Percentiles rank a stretch among this genome's conserved stretches.
These are phyloP conservation scores for Antheraea assamensis DNA, from an alignment of 2,888 invertebrate genomes.

Conservation along the genomic window DNA sequence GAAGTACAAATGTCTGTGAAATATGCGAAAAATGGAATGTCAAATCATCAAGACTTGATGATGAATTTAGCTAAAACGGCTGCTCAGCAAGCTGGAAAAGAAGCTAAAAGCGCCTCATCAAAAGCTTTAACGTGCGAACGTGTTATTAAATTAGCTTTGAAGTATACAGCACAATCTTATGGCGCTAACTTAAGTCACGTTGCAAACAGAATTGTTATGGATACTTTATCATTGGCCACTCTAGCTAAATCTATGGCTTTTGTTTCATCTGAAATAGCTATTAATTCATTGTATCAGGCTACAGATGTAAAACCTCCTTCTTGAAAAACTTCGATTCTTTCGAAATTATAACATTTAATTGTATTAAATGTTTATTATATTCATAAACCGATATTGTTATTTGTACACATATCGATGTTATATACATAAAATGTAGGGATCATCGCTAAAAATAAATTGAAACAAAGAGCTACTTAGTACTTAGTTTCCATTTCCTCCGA, in stretches of 20 bases:
- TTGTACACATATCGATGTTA: not conserved
- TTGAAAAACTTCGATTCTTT: conserved; percentile 34
- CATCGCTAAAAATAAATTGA: not conserved
- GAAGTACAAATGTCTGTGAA: conserved; percentile 76
- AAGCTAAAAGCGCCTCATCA: conserved; percentile 72
- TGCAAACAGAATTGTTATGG: conserved; percentile 75
- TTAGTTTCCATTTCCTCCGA: too few species aligned
- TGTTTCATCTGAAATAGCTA: conserved; percentile 75
- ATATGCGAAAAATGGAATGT: conserved; percentile 73
- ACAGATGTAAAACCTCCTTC: conserved; percentile 72
- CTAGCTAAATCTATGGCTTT: conserved; percentile 77
- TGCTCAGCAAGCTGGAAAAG: conserved; percentile 76
- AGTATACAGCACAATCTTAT: conserved; percentile 72
- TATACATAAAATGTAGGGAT: not conserved
- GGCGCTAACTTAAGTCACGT: conserved; percentile 74
- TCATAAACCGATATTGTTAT: not conserved
- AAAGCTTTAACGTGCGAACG: conserved; percentile 72
- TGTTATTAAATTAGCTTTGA: conserved; percentile 70
- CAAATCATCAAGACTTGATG: conserved; percentile 75
- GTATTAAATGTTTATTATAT: not conserved
- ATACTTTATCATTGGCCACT: conserved; percentile 69
- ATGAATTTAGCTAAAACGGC: conserved; percentile 78
- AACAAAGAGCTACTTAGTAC: too few species aligned
- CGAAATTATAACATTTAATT: conserved; percentile 2
- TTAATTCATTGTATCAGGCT: conserved; percentile 74